phyloP scores from a whole-genome alignment of 2,797 vertebrate species.

The Eospalax fontanierii region DNA sequence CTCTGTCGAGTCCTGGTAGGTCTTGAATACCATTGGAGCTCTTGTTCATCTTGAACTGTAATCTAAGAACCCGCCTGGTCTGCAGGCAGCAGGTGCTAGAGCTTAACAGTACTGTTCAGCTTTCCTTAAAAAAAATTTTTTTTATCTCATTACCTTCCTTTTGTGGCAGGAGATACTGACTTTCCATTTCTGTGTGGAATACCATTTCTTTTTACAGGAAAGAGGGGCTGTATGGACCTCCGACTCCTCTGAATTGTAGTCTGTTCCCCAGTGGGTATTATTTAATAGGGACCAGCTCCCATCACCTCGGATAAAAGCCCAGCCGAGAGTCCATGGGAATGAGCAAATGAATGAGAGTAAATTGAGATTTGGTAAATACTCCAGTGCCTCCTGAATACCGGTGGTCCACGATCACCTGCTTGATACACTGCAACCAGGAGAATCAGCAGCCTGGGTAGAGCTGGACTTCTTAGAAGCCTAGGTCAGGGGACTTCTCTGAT shows the following conservation, averaged over 20 bases:
- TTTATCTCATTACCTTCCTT: background rate
- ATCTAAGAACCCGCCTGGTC: background rate
- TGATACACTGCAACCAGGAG: background rate
- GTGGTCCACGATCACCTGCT: background rate
- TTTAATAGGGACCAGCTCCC: background rate
- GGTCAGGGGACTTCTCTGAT: background rate
- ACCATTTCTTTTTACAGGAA: conserved; percentile 18
- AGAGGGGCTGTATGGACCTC: background rate
- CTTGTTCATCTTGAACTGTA: background rate
- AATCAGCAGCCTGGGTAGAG: background rate
- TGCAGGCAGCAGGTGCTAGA: background rate
- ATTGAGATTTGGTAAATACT: background rate
- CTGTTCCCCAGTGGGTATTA: background rate
- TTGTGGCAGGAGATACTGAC: background rate
- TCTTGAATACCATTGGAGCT: background rate
- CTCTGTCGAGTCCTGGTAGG: background rate
- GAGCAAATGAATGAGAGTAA: background rate
- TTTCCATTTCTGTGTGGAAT: background rate
- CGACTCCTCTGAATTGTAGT: background rate
- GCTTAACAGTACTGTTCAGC: no score
- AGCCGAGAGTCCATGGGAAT: background rate
- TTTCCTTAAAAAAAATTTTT: background rate
- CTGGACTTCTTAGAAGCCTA: background rate
- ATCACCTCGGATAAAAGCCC: no score
- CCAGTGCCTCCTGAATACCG: background rate